phyloP scores from a whole-genome alignment of 2,888 invertebrate species.

The Cataglyphis cursor region DNA sequence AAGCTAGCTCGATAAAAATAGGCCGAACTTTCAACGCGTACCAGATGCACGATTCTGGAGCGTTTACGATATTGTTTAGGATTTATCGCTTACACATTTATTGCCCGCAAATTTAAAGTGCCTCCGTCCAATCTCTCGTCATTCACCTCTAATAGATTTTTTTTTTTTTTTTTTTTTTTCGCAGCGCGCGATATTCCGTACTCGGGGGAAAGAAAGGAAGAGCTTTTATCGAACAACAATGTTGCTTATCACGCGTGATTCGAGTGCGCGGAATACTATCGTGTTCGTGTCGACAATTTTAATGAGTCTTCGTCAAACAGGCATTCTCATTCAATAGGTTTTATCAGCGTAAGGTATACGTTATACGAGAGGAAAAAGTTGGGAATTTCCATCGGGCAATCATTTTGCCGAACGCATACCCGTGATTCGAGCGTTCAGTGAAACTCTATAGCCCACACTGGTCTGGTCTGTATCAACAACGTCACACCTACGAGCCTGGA shows the following conservation, averaged over 20 bases:
- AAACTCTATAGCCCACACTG: no score
- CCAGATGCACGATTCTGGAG: not conserved
- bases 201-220: not conserved
- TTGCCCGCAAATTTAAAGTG: not conserved
- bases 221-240: not conserved
- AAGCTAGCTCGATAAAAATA: not conserved
- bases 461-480: slow-evolving; percentile 10
- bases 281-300: slow-evolving; percentile 5
- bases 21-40: not conserved
- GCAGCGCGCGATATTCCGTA: not conserved
- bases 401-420: not conserved
- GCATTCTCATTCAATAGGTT: slow-evolving; percentile 2
- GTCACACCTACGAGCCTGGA: slow-evolving; percentile 1
- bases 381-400: slow-evolving; percentile 9
- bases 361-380: not conserved
- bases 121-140: not conserved
- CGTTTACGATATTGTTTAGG: not conserved
- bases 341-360: slow-evolving; percentile 23
- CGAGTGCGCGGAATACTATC: not conserved
- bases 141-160: not conserved
- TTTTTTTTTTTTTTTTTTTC: not conserved
- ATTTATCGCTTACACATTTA: not conserved
- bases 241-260: not conserved
- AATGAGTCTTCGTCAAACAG: not conserved
- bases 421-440: slow-evolving; percentile 8